Evolutionary conservation across 2,888 invertebrate genomes (phyloP).

Genomic region (Drosophila subquinaria): DNA sequence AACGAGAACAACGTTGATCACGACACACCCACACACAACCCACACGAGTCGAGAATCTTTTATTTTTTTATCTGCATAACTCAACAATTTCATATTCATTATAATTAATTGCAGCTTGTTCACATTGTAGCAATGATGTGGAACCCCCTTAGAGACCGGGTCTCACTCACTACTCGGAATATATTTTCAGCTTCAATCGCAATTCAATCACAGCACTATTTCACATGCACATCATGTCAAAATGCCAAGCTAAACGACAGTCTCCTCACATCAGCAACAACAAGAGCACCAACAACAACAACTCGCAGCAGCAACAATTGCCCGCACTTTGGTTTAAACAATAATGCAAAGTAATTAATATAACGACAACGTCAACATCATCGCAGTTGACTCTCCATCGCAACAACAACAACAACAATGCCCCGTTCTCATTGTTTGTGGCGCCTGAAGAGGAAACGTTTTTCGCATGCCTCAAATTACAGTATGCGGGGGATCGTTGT

Average conservation of each 20-base stretch:
- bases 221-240: slow-evolving; percentile 56
- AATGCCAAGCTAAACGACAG: slow-evolving; percentile 48
- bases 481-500: slow-evolving; percentile 36
- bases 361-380: slow-evolving; percentile 34
- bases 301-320: slow-evolving; percentile 31
- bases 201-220: slow-evolving; percentile 53
- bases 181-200: slow-evolving; percentile 21
- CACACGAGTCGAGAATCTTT: slow-evolving; percentile 23
- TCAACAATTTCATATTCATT: slow-evolving; percentile 61
- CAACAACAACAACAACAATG: background rate
- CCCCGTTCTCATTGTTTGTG: slow-evolving; percentile 46
- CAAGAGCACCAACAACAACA: slow-evolving; percentile 5
- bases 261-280: slow-evolving; percentile 33
- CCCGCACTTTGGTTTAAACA: slow-evolving; percentile 74
- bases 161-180: slow-evolving; percentile 1
- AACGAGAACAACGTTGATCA: slow-evolving; percentile 11
- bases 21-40: slow-evolving; percentile 55
- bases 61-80: slow-evolving; percentile 41
- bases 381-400: slow-evolving; percentile 17
- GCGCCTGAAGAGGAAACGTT: slow-evolving; percentile 47
- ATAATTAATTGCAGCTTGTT: slow-evolving; percentile 65
- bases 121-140: slow-evolving; percentile 22
- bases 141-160: slow-evolving; percentile 24
- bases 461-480: slow-evolving; percentile 57
- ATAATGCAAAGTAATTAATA: slow-evolving; percentile 82